Conservation (phyloP, 2,888 invertebrate genomes). For the Myathropa florea region DNA sequence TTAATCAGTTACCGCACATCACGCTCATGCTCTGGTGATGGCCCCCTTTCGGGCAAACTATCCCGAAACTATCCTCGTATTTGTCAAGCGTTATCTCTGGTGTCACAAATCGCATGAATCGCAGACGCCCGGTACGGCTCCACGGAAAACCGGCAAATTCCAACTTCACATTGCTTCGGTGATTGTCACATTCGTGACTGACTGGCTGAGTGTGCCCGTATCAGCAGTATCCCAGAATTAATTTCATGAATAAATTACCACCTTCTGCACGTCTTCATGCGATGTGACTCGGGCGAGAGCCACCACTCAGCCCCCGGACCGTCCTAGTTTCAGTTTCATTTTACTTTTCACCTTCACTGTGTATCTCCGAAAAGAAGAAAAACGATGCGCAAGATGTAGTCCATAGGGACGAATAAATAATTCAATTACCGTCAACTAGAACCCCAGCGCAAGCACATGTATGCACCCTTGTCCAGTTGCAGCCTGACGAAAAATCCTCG, state of each 20-base stretch:
- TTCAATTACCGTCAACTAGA: conserved; percentile 58
- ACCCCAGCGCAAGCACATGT: neutral
- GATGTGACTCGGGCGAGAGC: neutral
- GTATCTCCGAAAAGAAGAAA: neutral
- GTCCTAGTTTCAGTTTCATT: neutral
- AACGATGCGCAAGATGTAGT: conserved; percentile 12
- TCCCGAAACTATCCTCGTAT: neutral
- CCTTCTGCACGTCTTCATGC: conserved; percentile 11
- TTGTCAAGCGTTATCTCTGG: neutral
- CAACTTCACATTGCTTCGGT: neutral
- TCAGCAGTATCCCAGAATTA: conserved; percentile 37
- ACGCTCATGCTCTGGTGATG: neutral
- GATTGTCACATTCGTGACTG: neutral
- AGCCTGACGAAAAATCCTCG: neutral
- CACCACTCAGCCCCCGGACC: neutral
- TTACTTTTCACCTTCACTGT: neutral
- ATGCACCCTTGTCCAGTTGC: neutral
- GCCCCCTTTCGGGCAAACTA: neutral
- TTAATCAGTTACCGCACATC: neutral
- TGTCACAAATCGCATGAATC: neutral
- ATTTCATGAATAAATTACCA: conserved; percentile 64
- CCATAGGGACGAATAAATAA: conserved; percentile 43
- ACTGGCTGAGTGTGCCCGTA: neutral
- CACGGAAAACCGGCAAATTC: neutral
- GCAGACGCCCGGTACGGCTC: neutral